phyloP scores from a whole-genome alignment of 2,888 invertebrate genomes.

The Lycocerus yunnanus region DNA sequence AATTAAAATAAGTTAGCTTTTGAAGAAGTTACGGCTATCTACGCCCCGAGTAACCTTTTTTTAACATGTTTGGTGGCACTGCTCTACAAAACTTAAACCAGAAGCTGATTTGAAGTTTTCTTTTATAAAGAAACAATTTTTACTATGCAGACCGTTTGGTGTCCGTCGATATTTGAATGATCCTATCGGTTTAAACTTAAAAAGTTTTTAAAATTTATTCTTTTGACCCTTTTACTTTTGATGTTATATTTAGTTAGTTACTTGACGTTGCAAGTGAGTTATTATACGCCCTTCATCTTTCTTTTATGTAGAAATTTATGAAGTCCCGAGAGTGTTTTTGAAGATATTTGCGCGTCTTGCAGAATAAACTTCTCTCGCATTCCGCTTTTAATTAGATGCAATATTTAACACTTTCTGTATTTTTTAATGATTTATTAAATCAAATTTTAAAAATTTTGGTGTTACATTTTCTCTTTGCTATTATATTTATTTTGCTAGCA shows the following conservation, averaged over 20 bases:
- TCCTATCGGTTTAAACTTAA: background rate
- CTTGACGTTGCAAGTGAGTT: conserved; percentile 35
- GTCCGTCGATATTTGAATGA: background rate
- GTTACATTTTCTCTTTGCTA: background rate
- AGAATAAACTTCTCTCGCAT: conserved; percentile 33
- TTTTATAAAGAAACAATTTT: background rate
- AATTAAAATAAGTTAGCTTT: no score
- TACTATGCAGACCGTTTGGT: background rate
- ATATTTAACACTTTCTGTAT: conserved; percentile 38
- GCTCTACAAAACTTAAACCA: background rate
- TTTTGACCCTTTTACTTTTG: conserved; percentile 6
- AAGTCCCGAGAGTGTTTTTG: conserved; percentile 42
- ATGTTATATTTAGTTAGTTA: conserved; percentile 35
- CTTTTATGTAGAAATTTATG: conserved; percentile 41
- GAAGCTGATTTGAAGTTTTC: background rate
- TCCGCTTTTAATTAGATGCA: conserved; percentile 41
- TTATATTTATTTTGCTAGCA: background rate
- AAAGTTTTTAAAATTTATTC: background rate
- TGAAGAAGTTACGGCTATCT: no score
- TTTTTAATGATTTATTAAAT: conserved; percentile 32
- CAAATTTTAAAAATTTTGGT: background rate
- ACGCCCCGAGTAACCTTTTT: no score
- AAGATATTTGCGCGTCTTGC: conserved; percentile 36
- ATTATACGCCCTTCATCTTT: conserved; percentile 38
- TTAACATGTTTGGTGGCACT: background rate